phyloP scores from a whole-genome alignment of 2,888 invertebrate genomes.

The Rhamnusium bicolor region DNA sequence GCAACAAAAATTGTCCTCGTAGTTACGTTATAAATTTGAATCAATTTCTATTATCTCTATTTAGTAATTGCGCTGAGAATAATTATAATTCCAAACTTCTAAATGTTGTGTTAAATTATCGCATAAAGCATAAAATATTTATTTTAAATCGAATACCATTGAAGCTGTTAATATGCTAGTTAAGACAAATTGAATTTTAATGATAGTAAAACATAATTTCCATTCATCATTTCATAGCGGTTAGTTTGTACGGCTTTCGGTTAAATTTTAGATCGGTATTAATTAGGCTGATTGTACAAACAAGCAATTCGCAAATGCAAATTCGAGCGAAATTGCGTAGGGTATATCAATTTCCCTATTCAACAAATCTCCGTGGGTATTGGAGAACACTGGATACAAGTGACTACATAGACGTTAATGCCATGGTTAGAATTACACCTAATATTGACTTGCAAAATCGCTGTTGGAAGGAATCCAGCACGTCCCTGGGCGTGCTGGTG shows the following conservation, averaged over 20 bases:
- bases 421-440: constrained; percentile 68
- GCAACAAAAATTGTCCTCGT: too few relatives aligned
- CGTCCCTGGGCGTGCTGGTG: constrained; percentile 69
- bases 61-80: too few relatives aligned
- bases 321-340: constrained; percentile 40
- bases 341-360: constrained; percentile 45
- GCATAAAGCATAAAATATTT: background rate
- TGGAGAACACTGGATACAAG: constrained; percentile 50
- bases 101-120: background rate
- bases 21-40: too few relatives aligned
- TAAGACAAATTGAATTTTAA: constrained; percentile 30
- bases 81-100: too few relatives aligned
- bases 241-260: constrained; percentile 17
- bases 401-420: constrained; percentile 62
- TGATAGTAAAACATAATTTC: constrained; percentile 32
- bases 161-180: constrained; percentile 5
- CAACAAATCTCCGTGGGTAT: constrained; percentile 56
- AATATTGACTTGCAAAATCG: constrained; percentile 71
- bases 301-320: constrained; percentile 42
- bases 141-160: background rate
- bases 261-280: constrained; percentile 40
- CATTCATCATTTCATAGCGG: constrained; percentile 27
- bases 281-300: constrained; percentile 41
- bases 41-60: too few relatives aligned
- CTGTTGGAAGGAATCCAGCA: constrained; percentile 64